A percentile compares a stretch with the other conserved stretches of the same genome.
Conservation (phyloP, 2,113 vertebrate species). For the Percina caprodes region DNA sequence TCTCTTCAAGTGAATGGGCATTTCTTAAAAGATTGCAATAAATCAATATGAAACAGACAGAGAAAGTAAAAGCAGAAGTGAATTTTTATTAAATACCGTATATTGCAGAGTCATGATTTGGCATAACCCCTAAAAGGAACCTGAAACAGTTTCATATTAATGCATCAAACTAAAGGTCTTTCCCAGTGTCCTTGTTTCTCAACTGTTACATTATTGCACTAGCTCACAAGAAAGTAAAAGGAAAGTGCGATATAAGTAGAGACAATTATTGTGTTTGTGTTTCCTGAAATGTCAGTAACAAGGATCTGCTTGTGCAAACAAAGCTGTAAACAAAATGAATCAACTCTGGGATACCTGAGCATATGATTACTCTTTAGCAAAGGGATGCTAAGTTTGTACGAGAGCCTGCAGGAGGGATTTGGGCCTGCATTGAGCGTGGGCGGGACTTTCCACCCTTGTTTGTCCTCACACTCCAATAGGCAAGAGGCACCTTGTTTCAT, state of each 20-base stretch:
- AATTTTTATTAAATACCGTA: not conserved
- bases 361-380: conserved; percentile 5
- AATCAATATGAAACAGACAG: not conserved
- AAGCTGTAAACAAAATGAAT: not conserved
- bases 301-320: not conserved
- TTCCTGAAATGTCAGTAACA: not conserved
- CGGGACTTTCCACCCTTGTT: conserved; percentile 44
- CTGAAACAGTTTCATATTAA: conserved; percentile 9
- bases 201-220: not conserved
- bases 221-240: not conserved
- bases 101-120: not conserved
- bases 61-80: not conserved
- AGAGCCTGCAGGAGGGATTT: conserved; percentile 23
- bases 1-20: conserved; percentile 19
- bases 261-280: conserved; percentile 1
- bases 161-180: not conserved
- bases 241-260: not conserved
- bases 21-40: not conserved
- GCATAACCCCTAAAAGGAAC: not conserved
- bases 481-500: conserved; percentile 60
- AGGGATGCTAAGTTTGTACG: conserved; percentile 5
- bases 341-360: not conserved
- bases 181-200: not conserved
- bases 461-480: conserved; percentile 30
- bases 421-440: conserved; percentile 26